These are phyloP conservation scores for Gambusia holbrooki DNA, from an alignment of 2,113 vertebrate genomes.

Conservation along the genomic window DNA sequence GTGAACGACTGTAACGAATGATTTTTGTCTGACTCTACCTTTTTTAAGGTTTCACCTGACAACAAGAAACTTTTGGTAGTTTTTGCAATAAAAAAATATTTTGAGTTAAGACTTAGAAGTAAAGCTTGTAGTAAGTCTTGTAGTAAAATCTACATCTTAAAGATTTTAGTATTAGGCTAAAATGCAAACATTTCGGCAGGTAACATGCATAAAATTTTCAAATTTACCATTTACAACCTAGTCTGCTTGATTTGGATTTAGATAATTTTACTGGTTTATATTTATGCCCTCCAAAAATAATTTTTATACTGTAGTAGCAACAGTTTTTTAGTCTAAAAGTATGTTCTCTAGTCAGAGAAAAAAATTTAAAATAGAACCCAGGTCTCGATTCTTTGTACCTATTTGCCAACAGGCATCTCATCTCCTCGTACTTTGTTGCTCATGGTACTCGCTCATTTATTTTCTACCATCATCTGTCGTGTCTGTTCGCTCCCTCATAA, in stretches of 20 bases:
- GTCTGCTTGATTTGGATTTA: no score
- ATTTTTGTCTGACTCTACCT: slow-evolving; percentile 64
- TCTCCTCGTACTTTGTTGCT: slow-evolving; percentile 49
- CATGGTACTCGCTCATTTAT: slow-evolving; percentile 21
- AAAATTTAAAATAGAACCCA: not conserved
- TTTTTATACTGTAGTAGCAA: no score
- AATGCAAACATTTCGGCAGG: not conserved
- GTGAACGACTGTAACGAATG: slow-evolving; percentile 72
- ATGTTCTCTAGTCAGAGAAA: not conserved
- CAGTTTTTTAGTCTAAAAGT: not conserved
- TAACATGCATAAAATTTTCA: no score
- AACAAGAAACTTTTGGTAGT: slow-evolving; percentile 44
- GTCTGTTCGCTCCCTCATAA: slow-evolving; percentile 37
- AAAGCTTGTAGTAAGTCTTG: not conserved
- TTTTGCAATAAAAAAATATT: not conserved
- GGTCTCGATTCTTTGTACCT: slow-evolving; percentile 40
- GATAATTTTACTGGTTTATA: no score
- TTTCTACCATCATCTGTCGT: slow-evolving; percentile 39
- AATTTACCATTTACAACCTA: no score
- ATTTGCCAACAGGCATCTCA: slow-evolving; percentile 45
- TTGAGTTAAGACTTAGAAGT: not conserved
- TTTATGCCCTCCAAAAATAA: no score
- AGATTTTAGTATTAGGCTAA: not conserved
- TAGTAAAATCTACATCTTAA: not conserved
- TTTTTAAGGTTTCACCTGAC: slow-evolving; percentile 48